Conservation (phyloP, 2,888 invertebrate genomes). For the Eurois occulta region DNA sequence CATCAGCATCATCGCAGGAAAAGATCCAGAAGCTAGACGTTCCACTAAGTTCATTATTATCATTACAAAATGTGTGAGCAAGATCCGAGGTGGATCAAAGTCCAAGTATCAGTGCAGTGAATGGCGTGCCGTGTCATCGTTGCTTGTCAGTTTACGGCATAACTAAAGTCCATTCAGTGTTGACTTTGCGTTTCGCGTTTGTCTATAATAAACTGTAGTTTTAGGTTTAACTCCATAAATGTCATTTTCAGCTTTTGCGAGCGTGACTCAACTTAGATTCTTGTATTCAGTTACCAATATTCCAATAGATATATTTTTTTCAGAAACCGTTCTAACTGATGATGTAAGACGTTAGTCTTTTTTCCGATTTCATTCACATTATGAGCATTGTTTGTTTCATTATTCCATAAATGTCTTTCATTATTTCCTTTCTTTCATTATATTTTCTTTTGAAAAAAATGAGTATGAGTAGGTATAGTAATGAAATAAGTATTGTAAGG, state of each 20-base stretch:
- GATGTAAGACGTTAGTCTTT: background rate
- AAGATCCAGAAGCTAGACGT: background rate
- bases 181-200: background rate
- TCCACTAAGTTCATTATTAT: background rate
- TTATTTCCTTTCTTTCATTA: too few relatives aligned
- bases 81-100: conserved; percentile 13
- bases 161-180: conserved; percentile 5
- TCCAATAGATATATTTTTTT: background rate
- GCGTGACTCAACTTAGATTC: background rate
- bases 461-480: too few relatives aligned
- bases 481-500: too few relatives aligned
- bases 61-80: background rate
- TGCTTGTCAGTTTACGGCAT: background rate
- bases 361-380: background rate
- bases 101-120: background rate
- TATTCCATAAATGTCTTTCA: background rate
- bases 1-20: background rate
- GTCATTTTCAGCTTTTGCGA: background rate
- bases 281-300: background rate
- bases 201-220: background rate
- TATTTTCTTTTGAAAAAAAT: too few relatives aligned
- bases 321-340: background rate
- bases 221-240: background rate
- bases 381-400: background rate
- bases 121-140: background rate